Evolutionary conservation across 2,888 invertebrate species (phyloP).

Genomic region (Ectemnius lituratus): DNA sequence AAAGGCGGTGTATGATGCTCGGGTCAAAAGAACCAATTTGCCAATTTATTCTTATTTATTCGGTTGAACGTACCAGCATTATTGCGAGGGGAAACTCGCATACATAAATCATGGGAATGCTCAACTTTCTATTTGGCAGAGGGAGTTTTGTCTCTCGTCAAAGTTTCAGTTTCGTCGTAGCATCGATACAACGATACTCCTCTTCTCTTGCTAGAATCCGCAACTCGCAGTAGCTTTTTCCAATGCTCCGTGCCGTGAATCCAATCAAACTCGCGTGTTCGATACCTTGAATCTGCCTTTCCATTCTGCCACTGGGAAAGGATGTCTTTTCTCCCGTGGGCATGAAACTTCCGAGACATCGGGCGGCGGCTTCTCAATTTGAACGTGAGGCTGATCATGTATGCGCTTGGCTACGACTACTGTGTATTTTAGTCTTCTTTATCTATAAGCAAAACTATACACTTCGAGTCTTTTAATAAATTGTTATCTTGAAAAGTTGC

Average conservation of each 20-base stretch:
- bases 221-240: slow-evolving; percentile 20
- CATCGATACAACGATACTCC: not conserved
- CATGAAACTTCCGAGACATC: slow-evolving; percentile 10
- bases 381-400: not conserved
- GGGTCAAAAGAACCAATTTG: too few species aligned
- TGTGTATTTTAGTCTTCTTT: not conserved
- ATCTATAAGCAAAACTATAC: not conserved
- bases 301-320: slow-evolving; percentile 4
- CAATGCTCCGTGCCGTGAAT: slow-evolving; percentile 34
- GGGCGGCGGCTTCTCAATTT: not conserved
- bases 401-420: too few species aligned
- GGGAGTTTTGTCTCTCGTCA: not conserved
- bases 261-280: slow-evolving; percentile 44
- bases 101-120: too few species aligned
- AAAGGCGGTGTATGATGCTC: too few species aligned
- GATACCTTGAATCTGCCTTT: slow-evolving; percentile 22
- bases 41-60: not conserved
- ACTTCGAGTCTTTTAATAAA: slow-evolving; percentile 31
- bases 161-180: not conserved
- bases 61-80: not conserved
- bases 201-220: slow-evolving; percentile 16
- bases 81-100: too few species aligned
- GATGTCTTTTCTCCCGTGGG: slow-evolving; percentile 13
- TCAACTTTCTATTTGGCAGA: slow-evolving; percentile 23
- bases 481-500: not conserved